Evolutionary conservation across 2,888 invertebrate species (phyloP), one percentile per base, ranked within the genome.

Genomic region (Hydrotaea cyrtoneurina): DNA sequence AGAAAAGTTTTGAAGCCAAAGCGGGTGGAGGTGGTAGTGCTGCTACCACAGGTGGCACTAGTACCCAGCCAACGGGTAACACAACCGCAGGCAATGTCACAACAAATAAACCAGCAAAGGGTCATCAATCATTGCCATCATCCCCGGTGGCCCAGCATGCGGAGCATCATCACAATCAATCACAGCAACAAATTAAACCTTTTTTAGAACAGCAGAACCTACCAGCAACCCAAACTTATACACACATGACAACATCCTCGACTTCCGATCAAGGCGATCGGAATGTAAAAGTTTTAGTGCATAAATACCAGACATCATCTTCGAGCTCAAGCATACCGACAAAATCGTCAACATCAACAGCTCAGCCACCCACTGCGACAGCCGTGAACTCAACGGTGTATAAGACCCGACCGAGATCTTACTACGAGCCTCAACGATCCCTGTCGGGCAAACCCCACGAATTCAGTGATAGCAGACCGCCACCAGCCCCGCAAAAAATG

Each of bases 1-100:
- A 97, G 92, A 96, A 96, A 91, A 97, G 96, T 92, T 97, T 97
- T 92, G 97, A 98, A 93, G 97, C 97, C 74, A 96, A 96, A 91
- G 92, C 92, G 15, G 88, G 87, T n/a, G 84, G 78, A 73, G 69
- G 31, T 39, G 73, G 53, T 19, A 66, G 26, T 73, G 91, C 90
- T 23, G 71, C 64, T 23, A 43, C 21, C 43, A 86, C 86, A 8
- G 86, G 87, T 50, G 74, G 55, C 26, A 55, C 53, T 46, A 72
- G 62, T 23, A 59, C 66, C 39, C 83, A 79, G 26, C 86, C 78
- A 23, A 66, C 66, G 23, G 21, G 43, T 17, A 75, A 19, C 36
- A 7, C 57, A 19, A 46, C 76, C 19, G 8, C 72, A 0, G 13
- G 50, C n/a, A 64, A 53, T 26, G 71, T 43, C 21, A 31, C 77